These are phyloP conservation scores for Trichomycterus rosablanca DNA, from an alignment of 2,113 vertebrate genomes.

Conservation along the genomic window DNA sequence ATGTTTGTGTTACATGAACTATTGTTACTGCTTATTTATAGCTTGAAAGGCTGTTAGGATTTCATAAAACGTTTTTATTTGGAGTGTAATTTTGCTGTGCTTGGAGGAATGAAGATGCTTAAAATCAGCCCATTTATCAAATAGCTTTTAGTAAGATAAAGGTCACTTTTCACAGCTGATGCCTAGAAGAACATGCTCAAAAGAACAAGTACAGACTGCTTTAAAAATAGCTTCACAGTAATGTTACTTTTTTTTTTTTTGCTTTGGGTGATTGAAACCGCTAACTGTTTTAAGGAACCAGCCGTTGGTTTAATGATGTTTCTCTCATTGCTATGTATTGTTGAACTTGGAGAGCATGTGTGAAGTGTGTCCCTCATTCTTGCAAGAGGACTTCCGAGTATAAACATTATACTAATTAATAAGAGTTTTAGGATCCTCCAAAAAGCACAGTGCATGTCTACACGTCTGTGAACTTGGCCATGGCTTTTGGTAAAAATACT, in stretches of 20 bases:
- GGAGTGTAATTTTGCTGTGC: background rate
- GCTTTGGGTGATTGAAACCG: slow-evolving; percentile 43
- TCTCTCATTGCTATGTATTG: slow-evolving; percentile 65
- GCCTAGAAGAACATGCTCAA: too few relatives aligned
- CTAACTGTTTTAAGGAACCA: slow-evolving; percentile 41
- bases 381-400: slow-evolving; percentile 26
- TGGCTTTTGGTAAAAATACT: slow-evolving; percentile 62
- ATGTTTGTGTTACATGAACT: background rate
- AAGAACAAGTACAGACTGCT: too few relatives aligned
- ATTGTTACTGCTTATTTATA: slow-evolving; percentile 38
- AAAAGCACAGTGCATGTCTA: slow-evolving; percentile 56
- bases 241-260: slow-evolving; percentile 21
- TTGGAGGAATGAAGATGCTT: background rate
- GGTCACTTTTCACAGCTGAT: too few relatives aligned
- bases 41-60: background rate
- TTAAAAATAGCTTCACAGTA: too few relatives aligned
- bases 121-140: background rate
- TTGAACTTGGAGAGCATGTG: slow-evolving; percentile 56
- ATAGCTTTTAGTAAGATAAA: background rate
- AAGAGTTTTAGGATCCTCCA: slow-evolving; percentile 43
- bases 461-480: slow-evolving; percentile 55
- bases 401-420: slow-evolving; percentile 37
- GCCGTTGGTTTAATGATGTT: slow-evolving; percentile 41
- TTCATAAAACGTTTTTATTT: background rate
- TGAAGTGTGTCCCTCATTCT: slow-evolving; percentile 39